Percentiles rank a stretch among this genome's conserved stretches.
phyloP scores from a whole-genome alignment of 2,113 vertebrate species.

The Amphiprion ocellaris region DNA sequence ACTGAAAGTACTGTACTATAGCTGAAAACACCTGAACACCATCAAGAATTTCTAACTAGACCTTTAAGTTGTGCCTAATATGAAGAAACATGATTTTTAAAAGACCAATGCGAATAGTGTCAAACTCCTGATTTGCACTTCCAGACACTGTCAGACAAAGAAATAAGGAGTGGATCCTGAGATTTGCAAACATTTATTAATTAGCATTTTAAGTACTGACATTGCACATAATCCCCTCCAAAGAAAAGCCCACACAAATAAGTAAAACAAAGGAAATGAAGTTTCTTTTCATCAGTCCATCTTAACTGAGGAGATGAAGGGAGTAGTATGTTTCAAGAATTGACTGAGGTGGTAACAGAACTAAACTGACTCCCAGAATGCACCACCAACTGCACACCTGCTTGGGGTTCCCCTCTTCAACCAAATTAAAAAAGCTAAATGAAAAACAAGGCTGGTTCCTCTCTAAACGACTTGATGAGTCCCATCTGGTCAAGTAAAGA shows the following conservation, averaged over 20 bases:
- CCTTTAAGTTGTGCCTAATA: no score
- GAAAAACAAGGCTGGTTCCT: conserved; percentile 82
- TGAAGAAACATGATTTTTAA: not conserved
- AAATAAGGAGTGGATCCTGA: conserved; percentile 13
- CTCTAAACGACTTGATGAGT: conserved; percentile 63
- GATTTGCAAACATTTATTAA: conserved; percentile 81
- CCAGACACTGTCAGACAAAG: not conserved
- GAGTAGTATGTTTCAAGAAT: conserved; percentile 47
- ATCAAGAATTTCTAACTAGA: no score
- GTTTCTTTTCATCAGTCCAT: conserved; percentile 37
- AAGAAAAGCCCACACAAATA: conserved; percentile 69
- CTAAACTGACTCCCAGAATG: conserved; percentile 54
- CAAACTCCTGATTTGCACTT: not conserved
- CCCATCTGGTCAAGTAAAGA: conserved; percentile 77
- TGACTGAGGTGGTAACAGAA: conserved; percentile 58
- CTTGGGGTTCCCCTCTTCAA: conserved; percentile 77
- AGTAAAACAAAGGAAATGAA: conserved; percentile 58
- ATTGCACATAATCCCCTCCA: conserved; percentile 84
- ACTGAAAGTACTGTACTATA: conserved; percentile 31
- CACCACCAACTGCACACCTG: conserved; percentile 68
- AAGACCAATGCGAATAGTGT: not conserved
- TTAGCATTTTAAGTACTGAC: conserved; percentile 63
- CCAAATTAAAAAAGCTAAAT: conserved; percentile 84
- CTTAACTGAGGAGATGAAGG: conserved; percentile 63
- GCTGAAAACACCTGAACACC: not conserved